A percentile compares a stretch with the other conserved stretches of the same genome.
phyloP scores from a whole-genome alignment of 2,888 invertebrate genomes.

The Trimorus sp. region DNA sequence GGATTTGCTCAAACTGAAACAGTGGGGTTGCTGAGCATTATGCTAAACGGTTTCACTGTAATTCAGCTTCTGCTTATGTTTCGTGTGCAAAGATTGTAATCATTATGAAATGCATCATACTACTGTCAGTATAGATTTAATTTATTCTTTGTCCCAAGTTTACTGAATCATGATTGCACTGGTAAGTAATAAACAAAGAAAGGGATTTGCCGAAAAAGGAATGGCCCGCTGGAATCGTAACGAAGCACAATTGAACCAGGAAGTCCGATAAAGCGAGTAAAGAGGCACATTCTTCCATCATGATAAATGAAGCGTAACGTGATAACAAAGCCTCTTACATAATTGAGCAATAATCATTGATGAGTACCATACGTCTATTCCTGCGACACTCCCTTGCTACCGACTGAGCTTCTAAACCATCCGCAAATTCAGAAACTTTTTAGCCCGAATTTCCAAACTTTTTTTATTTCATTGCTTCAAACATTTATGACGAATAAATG shows the following conservation, averaged over 20 bases:
- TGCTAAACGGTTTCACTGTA: background rate
- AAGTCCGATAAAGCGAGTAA: constrained; percentile 6
- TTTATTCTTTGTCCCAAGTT: too few relatives aligned
- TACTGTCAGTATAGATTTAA: too few relatives aligned
- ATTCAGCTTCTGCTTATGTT: too few relatives aligned
- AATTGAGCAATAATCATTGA: constrained; percentile 47
- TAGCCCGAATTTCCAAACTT: too few relatives aligned
- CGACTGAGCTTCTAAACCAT: background rate
- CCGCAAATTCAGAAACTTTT: too few relatives aligned
- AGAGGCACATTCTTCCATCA: constrained; percentile 11
- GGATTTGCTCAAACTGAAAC: constrained; percentile 5
- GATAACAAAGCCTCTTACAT: constrained; percentile 36
- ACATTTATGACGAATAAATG: too few relatives aligned
- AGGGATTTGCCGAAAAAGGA: background rate
- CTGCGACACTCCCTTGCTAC: constrained; percentile 5
- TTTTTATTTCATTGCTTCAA: too few relatives aligned
- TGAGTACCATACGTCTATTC: constrained; percentile 17
- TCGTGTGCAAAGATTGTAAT: too few relatives aligned
- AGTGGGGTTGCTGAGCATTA: constrained; percentile 5
- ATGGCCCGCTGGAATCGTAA: background rate
- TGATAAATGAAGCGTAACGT: constrained; percentile 29
- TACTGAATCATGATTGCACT: too few relatives aligned
- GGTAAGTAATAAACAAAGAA: too few relatives aligned
- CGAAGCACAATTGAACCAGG: constrained; percentile 9
- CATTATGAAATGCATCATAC: too few relatives aligned